phyloP scores from a whole-genome alignment of 1,140 invertebrate species.

The Bombus ignitus region DNA sequence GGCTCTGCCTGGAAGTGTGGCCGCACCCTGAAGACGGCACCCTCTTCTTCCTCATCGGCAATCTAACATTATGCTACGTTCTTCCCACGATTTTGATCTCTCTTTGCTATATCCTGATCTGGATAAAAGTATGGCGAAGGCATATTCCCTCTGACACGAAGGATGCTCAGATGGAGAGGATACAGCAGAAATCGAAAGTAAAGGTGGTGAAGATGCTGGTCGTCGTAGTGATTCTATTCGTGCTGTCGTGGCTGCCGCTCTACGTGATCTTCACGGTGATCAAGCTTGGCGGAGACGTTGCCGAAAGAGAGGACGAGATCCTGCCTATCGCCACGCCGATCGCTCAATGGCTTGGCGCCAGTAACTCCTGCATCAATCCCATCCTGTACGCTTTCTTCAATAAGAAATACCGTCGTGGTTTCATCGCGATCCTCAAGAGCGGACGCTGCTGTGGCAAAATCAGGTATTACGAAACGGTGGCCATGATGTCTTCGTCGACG shows the following conservation, averaged over 20 bases:
- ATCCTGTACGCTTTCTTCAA: conserved; percentile 99
- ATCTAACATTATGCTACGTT: conserved; percentile 95
- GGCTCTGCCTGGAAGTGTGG: conserved; percentile 93
- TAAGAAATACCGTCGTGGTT: conserved; percentile 97
- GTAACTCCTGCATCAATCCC: conserved; percentile 98
- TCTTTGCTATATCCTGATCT: conserved; percentile 96
- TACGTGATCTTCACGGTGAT: conserved; percentile 95
- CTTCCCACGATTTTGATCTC: conserved; percentile 95
- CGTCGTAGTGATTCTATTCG: conserved; percentile 96
- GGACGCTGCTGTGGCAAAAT: conserved; percentile 91
- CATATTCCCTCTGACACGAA: conserved; percentile 95
- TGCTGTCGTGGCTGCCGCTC: conserved; percentile 96
- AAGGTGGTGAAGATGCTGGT: conserved; percentile 98
- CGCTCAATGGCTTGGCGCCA: conserved; percentile 97
- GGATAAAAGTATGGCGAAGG: conserved; percentile 94
- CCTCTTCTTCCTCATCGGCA: conserved; percentile 94
- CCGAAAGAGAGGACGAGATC: conserved; percentile 90
- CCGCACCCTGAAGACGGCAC: conserved; percentile 90
- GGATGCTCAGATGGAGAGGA: conserved; percentile 94
- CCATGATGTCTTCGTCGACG: conserved; percentile 91
- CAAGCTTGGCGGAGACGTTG: conserved; percentile 89
- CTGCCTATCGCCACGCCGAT: conserved; percentile 92
- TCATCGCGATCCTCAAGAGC: conserved; percentile 93
- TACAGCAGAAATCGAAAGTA: conserved; percentile 95
- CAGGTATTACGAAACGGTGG: conserved; percentile 92